Evolutionary conservation across 2,113 vertebrate genomes (phyloP).

Genomic region (Phocoena phocoena): DNA sequence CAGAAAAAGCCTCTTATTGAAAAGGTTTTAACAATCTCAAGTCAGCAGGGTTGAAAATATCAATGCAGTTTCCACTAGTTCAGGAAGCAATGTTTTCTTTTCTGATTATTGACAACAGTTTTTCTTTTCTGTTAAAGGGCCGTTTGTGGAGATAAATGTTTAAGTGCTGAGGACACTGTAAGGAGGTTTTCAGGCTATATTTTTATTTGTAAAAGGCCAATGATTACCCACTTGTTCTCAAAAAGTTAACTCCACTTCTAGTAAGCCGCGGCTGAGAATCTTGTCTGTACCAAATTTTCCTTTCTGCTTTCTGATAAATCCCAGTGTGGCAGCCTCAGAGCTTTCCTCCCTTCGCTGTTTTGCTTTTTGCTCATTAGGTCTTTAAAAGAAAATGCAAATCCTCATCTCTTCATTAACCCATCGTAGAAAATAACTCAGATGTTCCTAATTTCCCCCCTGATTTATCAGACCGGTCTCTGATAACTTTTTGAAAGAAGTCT

Average conservation of each 20-base stretch:
- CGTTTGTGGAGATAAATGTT: neutral
- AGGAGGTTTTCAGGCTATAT: neutral
- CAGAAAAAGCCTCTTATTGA: slow-evolving; percentile 26
- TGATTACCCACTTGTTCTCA: slow-evolving; percentile 19
- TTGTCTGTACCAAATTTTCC: slow-evolving; percentile 55
- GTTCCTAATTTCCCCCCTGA: slow-evolving; percentile 71
- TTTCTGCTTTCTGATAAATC: slow-evolving; percentile 64
- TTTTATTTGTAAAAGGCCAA: slow-evolving; percentile 31
- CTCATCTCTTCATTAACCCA: slow-evolving; percentile 67
- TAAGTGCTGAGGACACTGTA: neutral
- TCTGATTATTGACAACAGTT: neutral
- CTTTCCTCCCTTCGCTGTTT: slow-evolving; percentile 1
- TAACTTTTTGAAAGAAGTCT: slow-evolving; percentile 74
- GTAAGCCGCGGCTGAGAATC: slow-evolving; percentile 26
- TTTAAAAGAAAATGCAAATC: slow-evolving; percentile 76
- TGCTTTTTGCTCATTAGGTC: slow-evolving; percentile 67
- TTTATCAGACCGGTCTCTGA: slow-evolving; percentile 70
- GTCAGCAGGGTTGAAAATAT: slow-evolving; percentile 5
- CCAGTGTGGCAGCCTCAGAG: neutral
- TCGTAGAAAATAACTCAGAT: slow-evolving; percentile 77
- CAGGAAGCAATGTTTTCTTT: neutral
- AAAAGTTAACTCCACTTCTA: neutral
- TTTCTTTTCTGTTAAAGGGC: neutral
- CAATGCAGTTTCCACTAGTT: neutral
- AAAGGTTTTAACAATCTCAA: slow-evolving; percentile 24